Evolutionary conservation across 1,140 invertebrate species (phyloP).

Genomic region (Centruroides vittatus): DNA sequence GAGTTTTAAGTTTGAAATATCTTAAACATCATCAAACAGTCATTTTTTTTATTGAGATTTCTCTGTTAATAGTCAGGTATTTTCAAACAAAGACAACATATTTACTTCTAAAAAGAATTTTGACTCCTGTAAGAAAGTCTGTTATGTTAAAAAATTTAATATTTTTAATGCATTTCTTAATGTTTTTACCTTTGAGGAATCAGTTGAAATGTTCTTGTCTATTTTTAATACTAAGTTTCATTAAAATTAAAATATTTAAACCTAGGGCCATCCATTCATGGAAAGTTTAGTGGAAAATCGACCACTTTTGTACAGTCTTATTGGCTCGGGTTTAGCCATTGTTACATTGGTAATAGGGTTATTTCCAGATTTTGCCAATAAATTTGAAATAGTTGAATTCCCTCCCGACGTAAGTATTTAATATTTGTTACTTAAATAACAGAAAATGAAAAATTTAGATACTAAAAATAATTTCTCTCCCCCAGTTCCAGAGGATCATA

Average conservation of each 20-base stretch:
- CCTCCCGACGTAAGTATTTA: constrained; percentile 53
- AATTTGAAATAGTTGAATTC: constrained; percentile 83
- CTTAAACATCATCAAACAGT: too few species aligned
- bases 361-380: constrained; percentile 56
- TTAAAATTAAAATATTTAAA: constrained; percentile 17
- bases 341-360: constrained; percentile 58
- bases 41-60: too few species aligned
- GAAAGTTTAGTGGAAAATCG: constrained; percentile 85
- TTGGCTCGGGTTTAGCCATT: constrained; percentile 54
- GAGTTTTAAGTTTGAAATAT: too few species aligned
- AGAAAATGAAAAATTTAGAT: not conserved
- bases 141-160: too few species aligned
- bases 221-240: not conserved
- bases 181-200: too few species aligned
- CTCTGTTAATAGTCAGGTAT: too few species aligned
- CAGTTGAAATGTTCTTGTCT: not conserved
- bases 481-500: constrained; percentile 70
- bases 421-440: not conserved
- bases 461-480: constrained; percentile 26
- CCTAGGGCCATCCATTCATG: constrained; percentile 95
- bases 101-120: too few species aligned
- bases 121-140: too few species aligned
- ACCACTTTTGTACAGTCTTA: constrained; percentile 75
- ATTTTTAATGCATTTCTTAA: too few species aligned
- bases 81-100: too few species aligned